Conservation (phyloP, 2,888 invertebrate species). For the Schizotus pectinicornis region DNA sequence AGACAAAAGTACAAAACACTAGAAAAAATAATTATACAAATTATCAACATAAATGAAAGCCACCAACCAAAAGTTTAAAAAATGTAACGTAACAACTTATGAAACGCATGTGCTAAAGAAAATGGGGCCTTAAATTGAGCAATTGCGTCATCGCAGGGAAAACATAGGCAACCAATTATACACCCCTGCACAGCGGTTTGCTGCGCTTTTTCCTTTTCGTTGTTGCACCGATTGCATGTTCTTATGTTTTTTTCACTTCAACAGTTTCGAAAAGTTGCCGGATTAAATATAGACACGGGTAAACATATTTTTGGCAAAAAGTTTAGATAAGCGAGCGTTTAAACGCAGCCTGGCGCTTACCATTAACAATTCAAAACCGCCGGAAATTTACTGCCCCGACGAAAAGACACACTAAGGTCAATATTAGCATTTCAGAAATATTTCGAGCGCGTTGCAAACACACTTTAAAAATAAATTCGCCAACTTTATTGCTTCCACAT, state of each 20-base stretch:
- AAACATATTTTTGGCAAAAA: constrained; percentile 8
- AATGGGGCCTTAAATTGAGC: too few species aligned
- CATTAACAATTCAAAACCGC: constrained; percentile 7
- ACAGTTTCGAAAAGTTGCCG: neutral
- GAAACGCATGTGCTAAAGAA: too few species aligned
- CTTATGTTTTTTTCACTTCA: neutral
- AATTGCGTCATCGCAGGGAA: too few species aligned
- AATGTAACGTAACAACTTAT: too few species aligned
- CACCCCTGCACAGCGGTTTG: too few species aligned
- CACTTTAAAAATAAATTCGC: constrained; percentile 1
- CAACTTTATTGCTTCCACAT: neutral
- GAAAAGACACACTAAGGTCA: constrained; percentile 4
- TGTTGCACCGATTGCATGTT: neutral
- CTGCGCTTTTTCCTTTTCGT: too few species aligned
- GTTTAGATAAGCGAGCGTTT: constrained; percentile 6
- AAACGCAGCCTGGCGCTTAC: neutral
- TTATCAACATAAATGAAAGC: too few species aligned
- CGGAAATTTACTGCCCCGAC: constrained; percentile 5
- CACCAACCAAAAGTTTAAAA: too few species aligned
- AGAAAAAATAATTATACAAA: too few species aligned
- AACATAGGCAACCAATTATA: too few species aligned
- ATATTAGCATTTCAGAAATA: constrained; percentile 6
- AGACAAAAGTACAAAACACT: too few species aligned
- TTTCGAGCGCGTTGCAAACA: neutral
- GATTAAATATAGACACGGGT: neutral